Evolutionary conservation across 2,888 invertebrate genomes (phyloP).

Genomic region (Sinopyrophorus schimmeli): DNA sequence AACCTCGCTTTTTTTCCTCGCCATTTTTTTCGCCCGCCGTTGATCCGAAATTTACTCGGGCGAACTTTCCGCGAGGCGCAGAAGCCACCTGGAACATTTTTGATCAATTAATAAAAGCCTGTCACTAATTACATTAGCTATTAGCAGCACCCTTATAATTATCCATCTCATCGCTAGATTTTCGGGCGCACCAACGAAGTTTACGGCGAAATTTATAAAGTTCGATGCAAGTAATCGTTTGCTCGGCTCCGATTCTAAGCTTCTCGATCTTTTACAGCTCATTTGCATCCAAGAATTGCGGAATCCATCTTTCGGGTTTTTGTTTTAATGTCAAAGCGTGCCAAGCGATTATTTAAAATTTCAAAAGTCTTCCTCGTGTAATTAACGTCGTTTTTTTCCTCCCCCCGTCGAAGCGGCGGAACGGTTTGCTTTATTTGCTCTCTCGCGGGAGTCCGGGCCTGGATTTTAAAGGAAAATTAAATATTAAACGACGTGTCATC

Average conservation of each 20-base stretch:
- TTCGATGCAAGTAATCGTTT: slow-evolving; percentile 41
- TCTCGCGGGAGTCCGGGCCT: too few relatives aligned
- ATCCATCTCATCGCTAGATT: slow-evolving; percentile 48
- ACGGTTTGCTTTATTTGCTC: too few relatives aligned
- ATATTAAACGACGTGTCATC: slow-evolving; percentile 29
- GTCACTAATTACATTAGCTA: slow-evolving; percentile 52
- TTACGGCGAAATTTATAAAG: slow-evolving; percentile 44
- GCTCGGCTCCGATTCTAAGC: slow-evolving; percentile 44
- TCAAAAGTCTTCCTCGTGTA: slow-evolving; percentile 22
- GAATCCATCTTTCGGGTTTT: slow-evolving; percentile 52
- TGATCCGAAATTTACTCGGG: too few relatives aligned
- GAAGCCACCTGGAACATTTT: slow-evolving; percentile 51
- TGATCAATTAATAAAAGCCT: slow-evolving; percentile 50
- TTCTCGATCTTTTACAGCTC: slow-evolving; percentile 55
- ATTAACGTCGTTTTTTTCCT: too few relatives aligned
- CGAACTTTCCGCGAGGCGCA: slow-evolving; percentile 35
- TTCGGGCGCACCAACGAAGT: slow-evolving; percentile 41
- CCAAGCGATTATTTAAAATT: slow-evolving; percentile 48
- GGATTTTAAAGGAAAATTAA: slow-evolving; percentile 14
- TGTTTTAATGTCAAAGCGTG: slow-evolving; percentile 49
- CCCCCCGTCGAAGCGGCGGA: too few relatives aligned
- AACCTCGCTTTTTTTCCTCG: slow-evolving; percentile 6
- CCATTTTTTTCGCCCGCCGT: too few relatives aligned
- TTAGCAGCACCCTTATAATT: slow-evolving; percentile 51
- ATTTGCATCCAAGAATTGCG: slow-evolving; percentile 55